Evolutionary conservation across 2,797 vertebrate genomes (phyloP).

Genomic region (Forpus xanthops): DNA sequence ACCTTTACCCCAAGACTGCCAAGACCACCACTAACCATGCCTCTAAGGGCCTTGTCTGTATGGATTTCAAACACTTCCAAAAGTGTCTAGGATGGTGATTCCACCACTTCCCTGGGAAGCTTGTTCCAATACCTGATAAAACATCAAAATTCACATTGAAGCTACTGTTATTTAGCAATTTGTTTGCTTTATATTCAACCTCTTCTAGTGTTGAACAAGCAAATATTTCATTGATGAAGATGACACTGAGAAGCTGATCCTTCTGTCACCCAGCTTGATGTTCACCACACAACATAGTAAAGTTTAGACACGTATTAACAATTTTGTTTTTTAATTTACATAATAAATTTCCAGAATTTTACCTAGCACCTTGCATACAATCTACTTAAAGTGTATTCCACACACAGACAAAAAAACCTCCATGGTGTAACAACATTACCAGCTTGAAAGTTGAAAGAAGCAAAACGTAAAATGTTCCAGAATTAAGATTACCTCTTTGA

Average conservation of each 20-base stretch:
- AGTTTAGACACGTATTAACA: neutral
- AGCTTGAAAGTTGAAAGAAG: neutral
- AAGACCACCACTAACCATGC: neutral
- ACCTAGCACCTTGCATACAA: neutral
- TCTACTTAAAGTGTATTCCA: neutral
- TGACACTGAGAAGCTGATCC: neutral
- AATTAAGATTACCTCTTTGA: neutral
- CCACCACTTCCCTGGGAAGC: neutral
- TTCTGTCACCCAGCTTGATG: neutral
- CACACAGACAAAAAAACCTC: neutral
- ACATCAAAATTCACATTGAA: neutral
- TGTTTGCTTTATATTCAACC: neutral
- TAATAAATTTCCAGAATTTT: neutral
- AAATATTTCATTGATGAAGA: slow-evolving; percentile 48
- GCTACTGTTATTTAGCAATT: neutral
- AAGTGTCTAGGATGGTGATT: neutral
- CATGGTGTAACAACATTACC: neutral
- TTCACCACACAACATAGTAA: neutral
- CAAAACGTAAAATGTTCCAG: neutral
- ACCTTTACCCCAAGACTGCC: neutral
- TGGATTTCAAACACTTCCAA: neutral
- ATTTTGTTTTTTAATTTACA: neutral
- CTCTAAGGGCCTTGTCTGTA: neutral
- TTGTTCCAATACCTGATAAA: neutral
- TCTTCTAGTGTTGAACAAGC: neutral